phyloP scores from a whole-genome alignment of 2,797 vertebrate genomes.

The Lindbergichthys nudifrons region DNA sequence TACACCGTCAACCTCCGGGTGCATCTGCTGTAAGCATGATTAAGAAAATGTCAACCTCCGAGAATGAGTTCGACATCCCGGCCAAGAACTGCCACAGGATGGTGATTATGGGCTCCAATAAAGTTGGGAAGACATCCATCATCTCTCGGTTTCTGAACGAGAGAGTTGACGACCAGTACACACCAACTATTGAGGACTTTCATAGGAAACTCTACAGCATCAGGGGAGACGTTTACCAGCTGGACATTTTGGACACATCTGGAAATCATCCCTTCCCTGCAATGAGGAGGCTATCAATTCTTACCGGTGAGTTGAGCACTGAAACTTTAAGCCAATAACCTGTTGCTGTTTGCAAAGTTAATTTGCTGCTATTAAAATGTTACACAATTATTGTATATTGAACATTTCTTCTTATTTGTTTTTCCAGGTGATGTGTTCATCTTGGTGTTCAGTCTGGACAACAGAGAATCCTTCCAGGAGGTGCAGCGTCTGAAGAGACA shows the following conservation, averaged over 20 bases:
- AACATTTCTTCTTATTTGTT: conserved; percentile 30
- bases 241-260: conserved; percentile 98
- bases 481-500: conserved; percentile 95
- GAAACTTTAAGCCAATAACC: neutral
- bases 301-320: conserved; percentile 89
- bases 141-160: conserved; percentile 96
- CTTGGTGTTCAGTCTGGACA: conserved; percentile 96
- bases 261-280: conserved; percentile 98
- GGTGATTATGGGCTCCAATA: conserved; percentile 97
- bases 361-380: too few relatives aligned
- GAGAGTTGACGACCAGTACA: conserved; percentile 96
- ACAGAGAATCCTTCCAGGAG: conserved; percentile 95
- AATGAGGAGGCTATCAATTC: conserved; percentile 96
- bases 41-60: conserved; percentile 93
- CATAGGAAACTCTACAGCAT: conserved; percentile 99
- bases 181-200: conserved; percentile 98
- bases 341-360: neutral
- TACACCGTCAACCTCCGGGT: conserved; percentile 21
- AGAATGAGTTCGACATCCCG: conserved; percentile 92
- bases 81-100: conserved; percentile 97
- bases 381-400: neutral
- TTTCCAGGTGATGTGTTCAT: conserved; percentile 94
- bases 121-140: conserved; percentile 98
- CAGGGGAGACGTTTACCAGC: conserved; percentile 93
- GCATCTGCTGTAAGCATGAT: conserved; percentile 86